Percentiles rank a stretch among this genome's conserved stretches.
Conservation (phyloP, 2,888 invertebrate species). For the Lysandra bellargus region DNA sequence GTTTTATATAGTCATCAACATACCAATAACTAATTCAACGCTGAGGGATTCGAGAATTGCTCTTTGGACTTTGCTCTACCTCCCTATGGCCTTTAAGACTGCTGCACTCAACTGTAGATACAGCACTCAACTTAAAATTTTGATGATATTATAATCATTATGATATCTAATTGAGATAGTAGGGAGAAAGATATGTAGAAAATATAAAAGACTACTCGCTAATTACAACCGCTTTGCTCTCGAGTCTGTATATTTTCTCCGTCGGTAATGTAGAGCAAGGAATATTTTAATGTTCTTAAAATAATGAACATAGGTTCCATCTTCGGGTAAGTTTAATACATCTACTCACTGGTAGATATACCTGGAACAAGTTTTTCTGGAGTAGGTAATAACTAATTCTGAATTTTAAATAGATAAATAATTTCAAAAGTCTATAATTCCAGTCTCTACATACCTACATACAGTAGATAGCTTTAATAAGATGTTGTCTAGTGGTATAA, state of each 20-base stretch:
- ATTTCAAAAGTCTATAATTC: not conserved
- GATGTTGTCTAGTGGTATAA: not conserved
- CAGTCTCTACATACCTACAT: not conserved
- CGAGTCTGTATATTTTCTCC: not conserved
- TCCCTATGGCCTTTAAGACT: too few species aligned
- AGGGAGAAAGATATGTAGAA: not conserved
- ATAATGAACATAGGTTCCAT: too few species aligned
- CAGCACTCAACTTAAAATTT: too few species aligned
- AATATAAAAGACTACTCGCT: not conserved
- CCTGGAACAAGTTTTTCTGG: too few species aligned
- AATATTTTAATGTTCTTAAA: not conserved
- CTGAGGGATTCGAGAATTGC: too few species aligned
- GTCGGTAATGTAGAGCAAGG: not conserved
- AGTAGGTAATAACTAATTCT: not conserved
- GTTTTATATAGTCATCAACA: not conserved
- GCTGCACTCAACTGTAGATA: too few species aligned
- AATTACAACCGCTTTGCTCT: not conserved
- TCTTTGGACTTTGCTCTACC: too few species aligned
- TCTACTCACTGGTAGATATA: too few species aligned
- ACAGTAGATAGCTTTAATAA: not conserved
- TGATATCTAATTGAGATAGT: too few species aligned
- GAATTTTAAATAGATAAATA: not conserved
- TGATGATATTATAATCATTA: not conserved
- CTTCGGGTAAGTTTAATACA: too few species aligned
- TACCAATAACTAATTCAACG: too few species aligned